Conservation (phyloP, 1,140 invertebrate genomes). For the Carposina sasakii region DNA sequence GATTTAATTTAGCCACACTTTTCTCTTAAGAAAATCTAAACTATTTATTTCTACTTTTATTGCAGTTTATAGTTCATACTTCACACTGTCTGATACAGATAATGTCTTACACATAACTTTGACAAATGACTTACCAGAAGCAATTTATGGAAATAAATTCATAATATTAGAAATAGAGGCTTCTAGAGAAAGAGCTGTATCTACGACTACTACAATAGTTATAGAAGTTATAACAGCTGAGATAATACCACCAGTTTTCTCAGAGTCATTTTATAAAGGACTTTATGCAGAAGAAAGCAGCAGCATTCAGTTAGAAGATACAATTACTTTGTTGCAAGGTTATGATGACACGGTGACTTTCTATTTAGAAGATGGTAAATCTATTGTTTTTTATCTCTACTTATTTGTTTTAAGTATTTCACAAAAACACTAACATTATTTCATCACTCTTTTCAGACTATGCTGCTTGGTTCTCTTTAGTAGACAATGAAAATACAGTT, state of each 20-base stretch:
- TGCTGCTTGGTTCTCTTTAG: conserved; percentile 4
- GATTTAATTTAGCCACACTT: too few relatives aligned
- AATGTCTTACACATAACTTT: conserved; percentile 27
- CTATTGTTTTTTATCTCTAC: conserved; percentile 5
- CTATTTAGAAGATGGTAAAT: conserved; percentile 38
- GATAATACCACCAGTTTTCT: conserved; percentile 31
- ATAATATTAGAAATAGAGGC: conserved; percentile 39
- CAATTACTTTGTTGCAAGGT: conserved; percentile 28
- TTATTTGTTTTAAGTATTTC: not conserved
- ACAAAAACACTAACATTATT: not conserved
- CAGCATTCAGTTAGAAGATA: conserved; percentile 30
- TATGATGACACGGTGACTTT: conserved; percentile 38
- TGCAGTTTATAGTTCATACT: conserved; percentile 33
- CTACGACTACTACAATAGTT: conserved; percentile 30
- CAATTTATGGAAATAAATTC: conserved; percentile 28
- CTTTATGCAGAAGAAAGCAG: conserved; percentile 22
- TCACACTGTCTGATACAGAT: conserved; percentile 16
- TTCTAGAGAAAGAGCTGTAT: conserved; percentile 28
- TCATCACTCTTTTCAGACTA: conserved; percentile 5
- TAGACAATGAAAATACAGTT: conserved; percentile 10
- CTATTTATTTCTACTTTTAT: not conserved
- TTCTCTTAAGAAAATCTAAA: too few relatives aligned
- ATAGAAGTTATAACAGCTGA: conserved; percentile 27
- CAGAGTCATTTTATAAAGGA: conserved; percentile 36
- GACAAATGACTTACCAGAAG: conserved; percentile 17